Conservation (phyloP, 2,113 vertebrate genomes). For the Oceanites oceanicus region DNA sequence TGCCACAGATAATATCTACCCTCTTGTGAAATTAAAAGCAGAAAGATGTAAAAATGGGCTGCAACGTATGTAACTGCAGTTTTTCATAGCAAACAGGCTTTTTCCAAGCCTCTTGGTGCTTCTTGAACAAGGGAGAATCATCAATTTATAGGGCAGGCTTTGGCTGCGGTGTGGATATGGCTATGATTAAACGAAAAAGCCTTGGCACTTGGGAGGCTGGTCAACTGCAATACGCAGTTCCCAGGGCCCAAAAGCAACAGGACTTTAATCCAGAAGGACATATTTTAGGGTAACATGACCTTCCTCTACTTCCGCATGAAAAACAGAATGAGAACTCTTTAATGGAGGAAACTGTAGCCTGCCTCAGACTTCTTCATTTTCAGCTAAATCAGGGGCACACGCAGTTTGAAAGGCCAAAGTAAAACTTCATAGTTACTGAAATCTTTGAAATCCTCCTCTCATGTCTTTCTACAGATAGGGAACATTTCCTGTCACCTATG, state of each 20-base stretch:
- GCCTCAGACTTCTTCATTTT: neutral
- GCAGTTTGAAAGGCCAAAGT: neutral
- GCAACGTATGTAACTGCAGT: fast-evolving
- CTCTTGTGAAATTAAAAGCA: neutral
- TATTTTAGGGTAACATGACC: neutral
- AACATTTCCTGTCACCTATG: neutral
- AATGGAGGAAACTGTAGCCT: neutral
- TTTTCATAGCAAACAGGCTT: neutral
- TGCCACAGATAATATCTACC: neutral
- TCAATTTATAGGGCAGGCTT: neutral
- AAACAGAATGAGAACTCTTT: neutral
- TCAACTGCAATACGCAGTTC: neutral
- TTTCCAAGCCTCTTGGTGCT: neutral
- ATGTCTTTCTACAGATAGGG: neutral
- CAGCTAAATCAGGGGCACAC: neutral
- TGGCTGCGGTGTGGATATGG: neutral
- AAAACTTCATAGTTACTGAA: neutral
- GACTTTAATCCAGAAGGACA: neutral
- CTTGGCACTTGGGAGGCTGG: neutral
- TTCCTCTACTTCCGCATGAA: neutral
- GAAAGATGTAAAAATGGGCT: neutral
- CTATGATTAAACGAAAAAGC: neutral
- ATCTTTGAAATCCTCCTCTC: neutral
- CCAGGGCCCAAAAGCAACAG: neutral
- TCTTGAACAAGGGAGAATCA: neutral